Conservation (phyloP, 2,113 vertebrate species). For the Dicaeum eximium region DNA sequence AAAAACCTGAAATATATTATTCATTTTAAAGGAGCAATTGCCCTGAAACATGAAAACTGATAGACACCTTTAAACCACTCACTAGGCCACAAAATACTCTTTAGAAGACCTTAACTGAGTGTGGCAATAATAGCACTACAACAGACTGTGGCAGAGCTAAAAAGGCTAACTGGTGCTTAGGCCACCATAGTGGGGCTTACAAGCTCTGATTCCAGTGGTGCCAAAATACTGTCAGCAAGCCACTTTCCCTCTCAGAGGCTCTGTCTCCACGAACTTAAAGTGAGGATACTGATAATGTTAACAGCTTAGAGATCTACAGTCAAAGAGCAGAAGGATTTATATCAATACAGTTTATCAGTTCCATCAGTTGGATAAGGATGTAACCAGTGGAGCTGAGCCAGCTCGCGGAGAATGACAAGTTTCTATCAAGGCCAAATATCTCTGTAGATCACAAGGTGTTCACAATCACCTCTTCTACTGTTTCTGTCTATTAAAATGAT, state of each 20-base stretch:
- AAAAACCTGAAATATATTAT: background rate
- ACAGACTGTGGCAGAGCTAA: background rate
- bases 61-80: background rate
- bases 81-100: background rate
- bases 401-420: background rate
- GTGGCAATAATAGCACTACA: background rate
- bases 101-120: background rate
- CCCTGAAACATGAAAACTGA: background rate
- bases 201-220: background rate
- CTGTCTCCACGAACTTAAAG: background rate
- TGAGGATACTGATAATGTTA: background rate
- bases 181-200: background rate
- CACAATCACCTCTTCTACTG: background rate
- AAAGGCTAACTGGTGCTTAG: background rate
- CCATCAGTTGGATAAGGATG: background rate
- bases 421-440: background rate
- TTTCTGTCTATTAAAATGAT: background rate
- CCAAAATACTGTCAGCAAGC: background rate
- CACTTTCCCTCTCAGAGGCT: background rate
- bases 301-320: background rate
- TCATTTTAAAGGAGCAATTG: background rate
- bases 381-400: background rate
- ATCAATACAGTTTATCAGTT: background rate
- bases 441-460: background rate
- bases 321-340: background rate